These are phyloP conservation scores for Camarhynchus parvulus DNA, from an alignment of 2,113 vertebrate genomes.

Conservation along the genomic window DNA sequence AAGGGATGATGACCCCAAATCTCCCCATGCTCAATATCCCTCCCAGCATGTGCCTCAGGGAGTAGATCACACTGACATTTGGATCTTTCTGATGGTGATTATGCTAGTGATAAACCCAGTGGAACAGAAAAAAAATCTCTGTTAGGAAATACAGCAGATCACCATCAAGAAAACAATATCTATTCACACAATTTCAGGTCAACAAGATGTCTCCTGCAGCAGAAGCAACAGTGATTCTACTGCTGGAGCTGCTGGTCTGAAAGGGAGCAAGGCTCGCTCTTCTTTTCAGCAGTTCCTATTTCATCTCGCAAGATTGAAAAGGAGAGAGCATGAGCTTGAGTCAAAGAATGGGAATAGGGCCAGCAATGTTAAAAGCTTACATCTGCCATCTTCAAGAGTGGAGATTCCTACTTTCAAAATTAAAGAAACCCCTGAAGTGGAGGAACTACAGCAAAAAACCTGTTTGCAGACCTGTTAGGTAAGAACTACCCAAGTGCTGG, in stretches of 20 bases:
- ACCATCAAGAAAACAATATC: not conserved
- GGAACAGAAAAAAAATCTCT: conserved; percentile 15
- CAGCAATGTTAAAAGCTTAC: not conserved
- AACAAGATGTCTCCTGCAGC: not conserved
- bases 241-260: not conserved
- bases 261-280: not conserved
- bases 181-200: not conserved
- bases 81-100: conserved; percentile 65
- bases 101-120: conserved; percentile 69
- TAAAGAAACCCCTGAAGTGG: not conserved
- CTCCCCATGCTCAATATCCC: not conserved
- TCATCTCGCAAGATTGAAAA: not conserved
- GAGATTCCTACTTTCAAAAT: conserved; percentile 32
- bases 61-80: not conserved
- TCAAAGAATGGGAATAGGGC: not conserved
- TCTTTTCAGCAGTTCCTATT: not conserved
- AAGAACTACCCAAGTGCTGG: not conserved
- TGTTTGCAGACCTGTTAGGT: not conserved
- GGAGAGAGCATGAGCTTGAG: not conserved
- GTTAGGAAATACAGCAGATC: not conserved
- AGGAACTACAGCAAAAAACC: not conserved
- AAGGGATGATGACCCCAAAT: conserved; percentile 20
- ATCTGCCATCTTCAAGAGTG: not conserved
- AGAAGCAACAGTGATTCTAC: conserved; percentile 41
- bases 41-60: not conserved